Base-by-base conservation (phyloP, 2,113 vertebrate species). In the Anas platyrhynchos region DNA sequence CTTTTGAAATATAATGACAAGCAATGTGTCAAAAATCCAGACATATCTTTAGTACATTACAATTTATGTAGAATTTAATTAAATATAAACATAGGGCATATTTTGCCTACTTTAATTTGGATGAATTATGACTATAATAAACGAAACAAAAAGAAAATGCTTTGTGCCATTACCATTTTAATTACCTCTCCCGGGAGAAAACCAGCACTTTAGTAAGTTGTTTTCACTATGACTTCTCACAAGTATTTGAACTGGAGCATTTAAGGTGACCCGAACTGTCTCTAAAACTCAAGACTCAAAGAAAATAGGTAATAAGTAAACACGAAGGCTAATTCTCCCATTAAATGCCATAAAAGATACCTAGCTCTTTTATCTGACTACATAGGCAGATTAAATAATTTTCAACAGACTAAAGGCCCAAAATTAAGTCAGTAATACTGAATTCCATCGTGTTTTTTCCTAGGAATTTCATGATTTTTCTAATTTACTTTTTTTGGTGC, bases 121-220 rank as follows among this genome's bases (percentile, higher is more conserved):
- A 61, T 25, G 7, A 85, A 85, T 61, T 38, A 32, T 71, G 11
- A 74, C 15, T 11, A 61, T 2, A 46, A 21, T 71, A 65, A 52
- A 23, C 3, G 4, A 13, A 36, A 55, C 16, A 20, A 34, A 69
- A 91, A 52, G 2, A 41, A 65, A 69, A 56, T 7, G 13, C 9
- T 52, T 2, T 4, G 16, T 72, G 8, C 2, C 3, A 2, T 3
- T 44, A 31, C 1, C 29, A 52, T 32, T 22, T 3, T 16, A 61
- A 21, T 25, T 73, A 5, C 71, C 81, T 74, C 15, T 66, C 6
- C 6, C 5, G 41, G 20, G 13, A 66, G 23, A 54, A 73, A 91
- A 43, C 4, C 41, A 73, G 2, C 7, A 71, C 15, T 75, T 88
- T 68, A 20, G 2, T 75, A 4, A 21, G 31, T 3, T 54, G 7